phyloP scores from a whole-genome alignment of 1,140 invertebrate species.

The Aplysia californica region DNA sequence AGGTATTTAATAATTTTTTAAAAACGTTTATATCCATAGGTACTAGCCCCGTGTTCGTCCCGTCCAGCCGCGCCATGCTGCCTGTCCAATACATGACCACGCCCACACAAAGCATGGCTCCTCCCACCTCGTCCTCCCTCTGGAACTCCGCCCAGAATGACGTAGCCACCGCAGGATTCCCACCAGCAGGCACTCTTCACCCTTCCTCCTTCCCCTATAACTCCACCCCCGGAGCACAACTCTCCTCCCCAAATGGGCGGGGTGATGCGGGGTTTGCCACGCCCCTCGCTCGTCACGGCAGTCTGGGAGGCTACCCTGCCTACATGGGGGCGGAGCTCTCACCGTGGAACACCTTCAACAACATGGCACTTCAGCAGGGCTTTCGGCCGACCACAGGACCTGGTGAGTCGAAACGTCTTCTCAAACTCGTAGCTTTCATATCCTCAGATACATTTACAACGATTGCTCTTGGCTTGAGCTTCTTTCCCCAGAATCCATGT shows the following conservation, averaged over 20 bases:
- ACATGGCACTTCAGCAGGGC: constrained; percentile 52
- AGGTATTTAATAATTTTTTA: too few species aligned
- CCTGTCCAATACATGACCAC: constrained; percentile 56
- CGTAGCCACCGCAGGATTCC: constrained; percentile 32
- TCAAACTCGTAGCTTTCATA: too few species aligned
- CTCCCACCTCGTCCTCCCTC: constrained; percentile 28
- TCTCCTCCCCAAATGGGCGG: constrained; percentile 42
- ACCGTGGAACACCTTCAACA: constrained; percentile 56
- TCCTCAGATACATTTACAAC: too few species aligned
- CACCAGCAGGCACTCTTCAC: constrained; percentile 41
- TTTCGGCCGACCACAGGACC: constrained; percentile 45
- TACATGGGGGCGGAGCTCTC: constrained; percentile 57
- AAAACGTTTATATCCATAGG: constrained; percentile 48
- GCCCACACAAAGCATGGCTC: not conserved
- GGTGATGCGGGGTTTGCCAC: constrained; percentile 14
- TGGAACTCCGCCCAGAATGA: constrained; percentile 1
- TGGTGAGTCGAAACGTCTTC: constrained; percentile 44
- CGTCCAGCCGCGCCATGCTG: constrained; percentile 58
- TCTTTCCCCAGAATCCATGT: too few species aligned
- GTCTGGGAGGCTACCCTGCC: constrained; percentile 50
- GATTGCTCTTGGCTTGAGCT: too few species aligned
- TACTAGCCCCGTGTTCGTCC: constrained; percentile 62
- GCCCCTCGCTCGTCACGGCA: constrained; percentile 36
- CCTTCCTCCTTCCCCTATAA: constrained; percentile 48
- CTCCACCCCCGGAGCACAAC: constrained; percentile 40